phyloP scores from a whole-genome alignment of 2,113 vertebrate species.

The Cromileptes altivelis region DNA sequence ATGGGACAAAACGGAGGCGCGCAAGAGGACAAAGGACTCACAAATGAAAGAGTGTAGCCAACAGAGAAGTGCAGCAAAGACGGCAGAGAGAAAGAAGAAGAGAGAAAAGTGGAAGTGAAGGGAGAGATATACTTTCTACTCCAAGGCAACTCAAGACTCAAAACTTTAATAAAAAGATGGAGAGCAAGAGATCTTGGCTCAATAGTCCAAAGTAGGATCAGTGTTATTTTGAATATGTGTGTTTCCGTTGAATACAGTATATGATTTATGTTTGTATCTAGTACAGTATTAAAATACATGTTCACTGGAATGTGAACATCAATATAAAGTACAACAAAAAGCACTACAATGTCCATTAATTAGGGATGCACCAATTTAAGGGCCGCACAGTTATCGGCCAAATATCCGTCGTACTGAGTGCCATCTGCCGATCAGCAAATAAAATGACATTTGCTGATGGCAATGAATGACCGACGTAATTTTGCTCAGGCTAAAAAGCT shows the following conservation, averaged over 20 bases:
- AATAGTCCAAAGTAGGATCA: neutral
- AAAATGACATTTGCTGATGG: no score
- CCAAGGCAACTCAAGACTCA: neutral
- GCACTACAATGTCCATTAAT: neutral
- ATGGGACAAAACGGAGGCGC: constrained; percentile 77
- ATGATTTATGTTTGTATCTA: no score
- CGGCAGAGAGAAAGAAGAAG: neutral
- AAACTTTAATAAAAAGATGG: constrained; percentile 18
- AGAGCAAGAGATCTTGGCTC: constrained; percentile 29
- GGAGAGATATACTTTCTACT: neutral
- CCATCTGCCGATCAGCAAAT: no score
- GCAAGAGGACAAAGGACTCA: constrained; percentile 75
- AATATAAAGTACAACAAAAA: neutral
- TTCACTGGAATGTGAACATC: neutral
- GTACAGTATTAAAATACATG: neutral
- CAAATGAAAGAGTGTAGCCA: constrained; percentile 61
- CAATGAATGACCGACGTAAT: no score
- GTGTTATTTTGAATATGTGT: constrained; percentile 1
- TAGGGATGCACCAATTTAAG: no score
- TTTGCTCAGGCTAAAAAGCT: no score
- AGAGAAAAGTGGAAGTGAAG: neutral
- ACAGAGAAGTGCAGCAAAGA: constrained; percentile 42
- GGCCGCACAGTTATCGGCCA: no score
- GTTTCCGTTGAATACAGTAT: no score
- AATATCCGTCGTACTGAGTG: no score